Evolutionary conservation across 2,888 invertebrate species (phyloP), one percentile per base, ranked within the genome.

Genomic region (Troides aeacus): DNA sequence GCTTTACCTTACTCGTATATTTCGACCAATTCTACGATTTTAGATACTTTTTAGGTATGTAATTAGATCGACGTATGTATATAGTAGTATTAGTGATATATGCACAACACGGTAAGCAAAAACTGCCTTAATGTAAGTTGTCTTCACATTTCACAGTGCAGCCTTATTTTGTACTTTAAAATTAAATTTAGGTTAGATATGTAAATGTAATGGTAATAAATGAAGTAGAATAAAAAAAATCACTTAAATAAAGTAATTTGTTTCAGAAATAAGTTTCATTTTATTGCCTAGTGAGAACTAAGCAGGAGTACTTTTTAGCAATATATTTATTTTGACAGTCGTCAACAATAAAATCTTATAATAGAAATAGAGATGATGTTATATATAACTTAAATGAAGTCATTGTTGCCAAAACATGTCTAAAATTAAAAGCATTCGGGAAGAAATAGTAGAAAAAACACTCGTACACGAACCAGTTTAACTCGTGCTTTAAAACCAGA

Each of bases 131-230:
- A 81, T 74, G 69, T 87, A 87, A 86, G 87, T 84, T 46, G 83
- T 87, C 85, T 84, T 89, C 90, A 90, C 90, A 81, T 88, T 83
- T 88, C 91, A 92, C 92, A 81, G 83, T 81, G 86, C 86, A 90
- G 92, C 92, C 92, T 92, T 92, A 92, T 92, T 92, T 91, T 91
- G 79, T 90, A 92, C 90, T 84, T 83, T 88, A 88, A 84, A 77
- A 77, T 76, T 80, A 79, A 77, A 68, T 70, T 77, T 78, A 75
- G 66, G 73, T 75, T 78, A 79, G 78, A 75, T 12, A 15, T 46
- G 46, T 46, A 46, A 46, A 46, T 46, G 46, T 15, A 46, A 46
- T 46, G 46, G 46, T 46, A 46, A 46, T 46, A 78, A 78, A 77
- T 69, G 74, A 78, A 72, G 74, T 77, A 80, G 76, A 76, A 72